Evolutionary conservation across 2,888 invertebrate species (phyloP), one percentile per base, ranked within the genome.

Genomic region (Plemyria rubiginata): DNA sequence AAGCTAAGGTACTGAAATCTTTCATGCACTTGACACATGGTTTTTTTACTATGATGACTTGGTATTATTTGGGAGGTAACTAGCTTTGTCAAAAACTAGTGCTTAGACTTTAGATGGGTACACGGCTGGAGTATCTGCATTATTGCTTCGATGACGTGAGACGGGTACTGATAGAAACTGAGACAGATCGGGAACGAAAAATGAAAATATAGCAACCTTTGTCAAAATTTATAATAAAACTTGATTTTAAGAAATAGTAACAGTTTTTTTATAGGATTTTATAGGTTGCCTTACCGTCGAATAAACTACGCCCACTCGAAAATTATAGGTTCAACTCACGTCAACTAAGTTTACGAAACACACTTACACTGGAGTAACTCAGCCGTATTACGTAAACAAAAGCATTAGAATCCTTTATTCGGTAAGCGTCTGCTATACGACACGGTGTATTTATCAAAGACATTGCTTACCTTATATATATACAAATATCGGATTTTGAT

Each of bases 391-490:
- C 66, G 66, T 72, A 74, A 77, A 73, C 70, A 70, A 71, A 67
- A 71, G 67, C 56, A 61, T 62, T 67, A 67, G 73, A 74, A 81
- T 78, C 75, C 75, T 70, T 71, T 77, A 78, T 80, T 78, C 79
- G 72, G 72, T 67, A 62, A 46, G 63, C 66, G 65, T 66, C 67
- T 66, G 62, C 62, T 69, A 74, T 68, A 75, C 74, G 77, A 79
- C 78, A 80, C 77, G 80, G 80, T 76, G 75, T 83, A 88, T 89
- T 86, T 88, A 86, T 88, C 85, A 88, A 85, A 86, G 78, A 78
- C 80, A 78, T 80, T 80, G 78, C 83, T 81, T 74, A 79, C 76
- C 76, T 78, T 71, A 8, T n/a, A n/a, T n/a, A n/a, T n/a, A 29
- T 46, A 46, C 46, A 59, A 40, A 38, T 36, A 29, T 12, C 48